phyloP scores from a whole-genome alignment of 2,888 invertebrate genomes.

The Lampropteryx suffumata region DNA sequence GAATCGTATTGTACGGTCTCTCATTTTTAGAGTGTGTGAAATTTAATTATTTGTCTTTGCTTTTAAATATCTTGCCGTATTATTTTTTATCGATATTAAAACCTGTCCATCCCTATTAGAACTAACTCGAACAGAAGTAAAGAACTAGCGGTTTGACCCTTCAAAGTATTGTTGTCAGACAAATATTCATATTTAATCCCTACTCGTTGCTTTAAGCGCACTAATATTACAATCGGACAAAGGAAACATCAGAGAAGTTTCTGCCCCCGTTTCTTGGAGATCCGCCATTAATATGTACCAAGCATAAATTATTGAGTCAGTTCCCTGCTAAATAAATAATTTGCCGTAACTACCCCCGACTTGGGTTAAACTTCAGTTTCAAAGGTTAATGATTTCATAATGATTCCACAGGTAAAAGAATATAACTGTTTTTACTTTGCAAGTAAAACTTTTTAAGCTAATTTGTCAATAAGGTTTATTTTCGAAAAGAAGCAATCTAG shows the following conservation, averaged over 20 bases:
- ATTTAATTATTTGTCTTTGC: too few species aligned
- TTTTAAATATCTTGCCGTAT: too few species aligned
- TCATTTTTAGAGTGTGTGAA: too few species aligned
- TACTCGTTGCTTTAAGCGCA: constrained; percentile 55
- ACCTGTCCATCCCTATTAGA: constrained; percentile 32
- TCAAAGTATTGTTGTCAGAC: constrained; percentile 62
- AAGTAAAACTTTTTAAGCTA: too few species aligned
- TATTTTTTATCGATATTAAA: constrained; percentile 4
- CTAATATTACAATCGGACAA: constrained; percentile 62
- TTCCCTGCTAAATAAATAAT: constrained; percentile 23
- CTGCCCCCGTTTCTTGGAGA: constrained; percentile 29
- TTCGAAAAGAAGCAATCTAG: too few species aligned
- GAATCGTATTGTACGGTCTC: not conserved
- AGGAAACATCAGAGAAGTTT: constrained; percentile 49
- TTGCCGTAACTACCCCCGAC: constrained; percentile 20
- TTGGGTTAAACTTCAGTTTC: constrained; percentile 16
- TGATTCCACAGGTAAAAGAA: not conserved
- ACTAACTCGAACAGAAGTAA: constrained; percentile 57
- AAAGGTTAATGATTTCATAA: constrained; percentile 7
- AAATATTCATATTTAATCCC: constrained; percentile 81
- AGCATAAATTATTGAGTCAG: constrained; percentile 30
- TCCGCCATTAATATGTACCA: constrained; percentile 32
- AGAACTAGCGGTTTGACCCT: constrained; percentile 65
- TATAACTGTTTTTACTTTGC: too few species aligned
- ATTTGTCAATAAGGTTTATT: too few species aligned